These are phyloP conservation scores for Hydropotes inermis DNA, from an alignment of 2,113 vertebrate genomes.

Conservation along the genomic window DNA sequence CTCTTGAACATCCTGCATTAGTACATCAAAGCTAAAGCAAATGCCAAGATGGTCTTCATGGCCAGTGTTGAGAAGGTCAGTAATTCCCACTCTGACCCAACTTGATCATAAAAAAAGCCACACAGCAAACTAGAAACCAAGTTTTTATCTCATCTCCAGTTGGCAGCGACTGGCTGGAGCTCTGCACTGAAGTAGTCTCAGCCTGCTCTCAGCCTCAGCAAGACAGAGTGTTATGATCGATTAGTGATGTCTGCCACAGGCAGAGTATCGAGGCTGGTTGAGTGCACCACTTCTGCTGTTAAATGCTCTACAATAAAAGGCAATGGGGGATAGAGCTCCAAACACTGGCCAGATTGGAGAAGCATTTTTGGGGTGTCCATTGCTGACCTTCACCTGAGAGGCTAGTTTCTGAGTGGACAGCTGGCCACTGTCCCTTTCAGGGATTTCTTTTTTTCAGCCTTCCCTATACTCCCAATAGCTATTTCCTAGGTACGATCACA, in stretches of 20 bases:
- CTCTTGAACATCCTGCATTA: background rate
- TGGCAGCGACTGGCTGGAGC: background rate
- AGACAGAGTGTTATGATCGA: background rate
- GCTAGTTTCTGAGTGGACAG: background rate
- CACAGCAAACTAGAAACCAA: background rate
- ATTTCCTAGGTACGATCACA: background rate
- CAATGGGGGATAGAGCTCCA: background rate
- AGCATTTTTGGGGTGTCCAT: background rate
- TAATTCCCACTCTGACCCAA: background rate
- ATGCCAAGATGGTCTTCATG: background rate
- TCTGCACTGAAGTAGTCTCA: background rate
- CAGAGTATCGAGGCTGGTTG: fast-evolving
- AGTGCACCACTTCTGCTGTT: background rate
- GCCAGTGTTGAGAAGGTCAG: background rate
- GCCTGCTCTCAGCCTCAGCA: background rate
- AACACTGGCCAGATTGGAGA: background rate
- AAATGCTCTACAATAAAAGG: background rate
- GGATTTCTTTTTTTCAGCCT: background rate
- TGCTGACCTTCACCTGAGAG: background rate
- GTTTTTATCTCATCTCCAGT: background rate
- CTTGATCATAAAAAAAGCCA: background rate
- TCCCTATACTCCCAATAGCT: background rate
- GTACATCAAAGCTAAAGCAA: background rate
- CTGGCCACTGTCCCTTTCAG: background rate
- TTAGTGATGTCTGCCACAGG: slow-evolving; percentile 11